Conservation (phyloP, 2,888 invertebrate species). For the Proisotoma minuta region DNA sequence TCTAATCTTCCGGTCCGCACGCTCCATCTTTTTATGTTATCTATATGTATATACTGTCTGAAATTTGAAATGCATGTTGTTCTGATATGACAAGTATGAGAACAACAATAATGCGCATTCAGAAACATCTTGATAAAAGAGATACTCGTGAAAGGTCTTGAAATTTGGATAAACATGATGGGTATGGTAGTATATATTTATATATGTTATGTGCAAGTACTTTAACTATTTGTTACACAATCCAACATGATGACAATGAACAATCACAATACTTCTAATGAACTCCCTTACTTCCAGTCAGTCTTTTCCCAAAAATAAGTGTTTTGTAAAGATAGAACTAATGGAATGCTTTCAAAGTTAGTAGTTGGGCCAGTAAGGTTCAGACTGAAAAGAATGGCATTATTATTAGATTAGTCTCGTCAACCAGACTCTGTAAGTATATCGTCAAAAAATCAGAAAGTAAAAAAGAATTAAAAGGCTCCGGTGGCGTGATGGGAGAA, state of each 20-base stretch:
- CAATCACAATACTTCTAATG: conserved; percentile 11
- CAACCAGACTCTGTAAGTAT: too few species aligned
- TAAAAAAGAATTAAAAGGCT: too few species aligned
- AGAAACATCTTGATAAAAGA: background rate
- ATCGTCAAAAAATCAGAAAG: too few species aligned
- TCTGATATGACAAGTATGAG: too few species aligned
- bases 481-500: too few species aligned
- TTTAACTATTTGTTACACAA: background rate
- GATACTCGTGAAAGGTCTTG: background rate
- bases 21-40: conserved; percentile 29
- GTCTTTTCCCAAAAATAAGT: background rate
- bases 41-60: background rate
- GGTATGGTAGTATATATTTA: too few species aligned
- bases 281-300: conserved; percentile 8
- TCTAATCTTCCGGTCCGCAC: conserved; percentile 17
- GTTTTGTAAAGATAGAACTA: too few species aligned
- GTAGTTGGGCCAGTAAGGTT: too few species aligned
- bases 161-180: background rate
- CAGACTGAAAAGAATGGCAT: too few species aligned
- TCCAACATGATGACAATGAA: background rate
- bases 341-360: too few species aligned
- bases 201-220: too few species aligned
- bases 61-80: background rate
- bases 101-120: background rate
- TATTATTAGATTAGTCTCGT: too few species aligned